Percentiles rank a stretch among this genome's conserved stretches.
These are phyloP conservation scores for Paraplagusia blochii DNA, from an alignment of 2,113 vertebrate genomes.

Conservation along the genomic window DNA sequence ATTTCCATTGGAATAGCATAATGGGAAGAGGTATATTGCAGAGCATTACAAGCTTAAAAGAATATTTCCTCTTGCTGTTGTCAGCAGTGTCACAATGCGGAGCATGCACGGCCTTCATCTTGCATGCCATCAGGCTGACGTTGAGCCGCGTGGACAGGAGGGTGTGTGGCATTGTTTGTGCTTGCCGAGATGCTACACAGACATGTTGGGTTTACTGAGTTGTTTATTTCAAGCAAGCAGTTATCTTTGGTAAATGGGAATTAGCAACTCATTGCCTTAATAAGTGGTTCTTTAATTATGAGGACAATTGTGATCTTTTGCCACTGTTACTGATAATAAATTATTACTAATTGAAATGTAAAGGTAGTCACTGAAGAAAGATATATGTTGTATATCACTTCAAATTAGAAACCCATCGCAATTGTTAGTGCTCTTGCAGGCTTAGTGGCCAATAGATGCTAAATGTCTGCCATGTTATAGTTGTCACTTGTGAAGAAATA, in stretches of 20 bases:
- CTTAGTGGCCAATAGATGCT: too few species aligned
- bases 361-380: too few species aligned
- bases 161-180: constrained; percentile 12
- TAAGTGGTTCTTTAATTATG: constrained; percentile 1
- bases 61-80: constrained; percentile 36
- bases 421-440: too few species aligned
- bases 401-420: too few species aligned
- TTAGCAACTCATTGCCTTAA: neutral
- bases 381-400: too few species aligned
- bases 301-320: too few species aligned
- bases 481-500: too few species aligned
- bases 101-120: constrained; percentile 13
- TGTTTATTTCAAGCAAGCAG: neutral
- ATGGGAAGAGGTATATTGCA: constrained; percentile 46
- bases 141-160: constrained; percentile 23
- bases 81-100: constrained; percentile 37
- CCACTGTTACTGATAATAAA: too few species aligned
- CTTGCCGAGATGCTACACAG: neutral
- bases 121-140: constrained; percentile 3
- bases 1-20: constrained; percentile 17
- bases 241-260: neutral
- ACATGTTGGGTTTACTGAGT: neutral
- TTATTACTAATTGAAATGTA: too few species aligned
- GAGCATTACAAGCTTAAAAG: too few species aligned
- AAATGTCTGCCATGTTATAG: too few species aligned